Conservation (phyloP, 2,113 vertebrate genomes). For the Equus przewalskii region DNA sequence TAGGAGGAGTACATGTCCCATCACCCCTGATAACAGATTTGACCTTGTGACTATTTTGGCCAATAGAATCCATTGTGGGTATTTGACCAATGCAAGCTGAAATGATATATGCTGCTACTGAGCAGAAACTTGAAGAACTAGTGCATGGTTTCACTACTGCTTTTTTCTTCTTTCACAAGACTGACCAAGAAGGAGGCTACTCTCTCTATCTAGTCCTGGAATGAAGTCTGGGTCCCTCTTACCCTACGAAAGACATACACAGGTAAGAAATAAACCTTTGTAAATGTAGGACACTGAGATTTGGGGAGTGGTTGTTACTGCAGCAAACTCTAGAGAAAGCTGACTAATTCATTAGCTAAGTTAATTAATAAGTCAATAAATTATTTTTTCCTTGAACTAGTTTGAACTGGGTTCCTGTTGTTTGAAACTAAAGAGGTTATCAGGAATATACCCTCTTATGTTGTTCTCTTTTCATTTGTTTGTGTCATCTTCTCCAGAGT, state of each 20-base stretch:
- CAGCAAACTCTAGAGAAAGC: background rate
- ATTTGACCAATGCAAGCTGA: background rate
- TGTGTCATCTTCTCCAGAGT: background rate
- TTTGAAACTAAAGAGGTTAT: background rate
- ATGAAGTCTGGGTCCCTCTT: background rate
- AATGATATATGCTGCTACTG: background rate
- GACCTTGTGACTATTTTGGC: background rate
- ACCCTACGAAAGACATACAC: background rate
- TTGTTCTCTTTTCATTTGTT: background rate
- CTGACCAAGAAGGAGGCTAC: background rate
- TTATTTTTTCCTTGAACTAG: background rate
- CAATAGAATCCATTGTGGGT: background rate
- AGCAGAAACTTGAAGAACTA: background rate
- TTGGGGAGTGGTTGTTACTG: background rate
- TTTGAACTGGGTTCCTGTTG: background rate
- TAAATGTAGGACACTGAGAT: background rate
- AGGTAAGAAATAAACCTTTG: background rate
- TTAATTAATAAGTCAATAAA: background rate
- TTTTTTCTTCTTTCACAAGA: background rate
- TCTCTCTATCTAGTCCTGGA: background rate
- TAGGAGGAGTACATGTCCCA: background rate
- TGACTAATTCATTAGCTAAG: background rate
- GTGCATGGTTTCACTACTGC: background rate
- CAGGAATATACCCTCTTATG: background rate
- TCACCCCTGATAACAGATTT: background rate